Conservation (phyloP, 2,113 vertebrate species). For the Heloderma charlesbogerti region DNA sequence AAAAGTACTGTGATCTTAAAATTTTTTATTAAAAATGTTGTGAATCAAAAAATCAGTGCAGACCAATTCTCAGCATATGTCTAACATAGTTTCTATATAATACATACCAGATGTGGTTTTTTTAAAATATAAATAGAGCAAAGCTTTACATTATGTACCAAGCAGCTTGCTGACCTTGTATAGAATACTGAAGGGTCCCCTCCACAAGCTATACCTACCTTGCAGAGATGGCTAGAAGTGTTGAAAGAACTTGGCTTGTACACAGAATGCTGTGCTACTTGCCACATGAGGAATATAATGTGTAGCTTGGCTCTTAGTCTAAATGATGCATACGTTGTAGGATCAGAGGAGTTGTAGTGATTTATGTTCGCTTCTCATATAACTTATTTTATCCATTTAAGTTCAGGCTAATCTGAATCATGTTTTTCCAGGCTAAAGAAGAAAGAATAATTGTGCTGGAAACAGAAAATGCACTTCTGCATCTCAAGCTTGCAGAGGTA, state of each 20-base stretch:
- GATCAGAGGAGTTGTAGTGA: background rate
- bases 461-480: conserved; percentile 86
- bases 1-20: background rate
- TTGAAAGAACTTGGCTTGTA: background rate
- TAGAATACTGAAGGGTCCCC: background rate
- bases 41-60: background rate
- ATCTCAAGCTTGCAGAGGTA: conserved; percentile 85
- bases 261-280: background rate
- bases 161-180: background rate
- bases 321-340: background rate
- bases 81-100: background rate
- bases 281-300: background rate
- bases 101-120: background rate
- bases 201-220: background rate
- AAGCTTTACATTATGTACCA: background rate
- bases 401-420: conserved; percentile 12
- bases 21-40: background rate
- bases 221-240: background rate
- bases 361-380: background rate
- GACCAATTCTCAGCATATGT: background rate
- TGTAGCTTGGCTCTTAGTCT: background rate
- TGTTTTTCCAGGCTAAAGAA: conserved; percentile 81
- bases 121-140: background rate
- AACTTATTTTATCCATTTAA: background rate
- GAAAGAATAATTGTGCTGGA: conserved; percentile 86